Evolutionary conservation across 2,797 vertebrate genomes (phyloP), one percentile per base, ranked within the genome.

Genomic region (Pelodytes ibericus): DNA sequence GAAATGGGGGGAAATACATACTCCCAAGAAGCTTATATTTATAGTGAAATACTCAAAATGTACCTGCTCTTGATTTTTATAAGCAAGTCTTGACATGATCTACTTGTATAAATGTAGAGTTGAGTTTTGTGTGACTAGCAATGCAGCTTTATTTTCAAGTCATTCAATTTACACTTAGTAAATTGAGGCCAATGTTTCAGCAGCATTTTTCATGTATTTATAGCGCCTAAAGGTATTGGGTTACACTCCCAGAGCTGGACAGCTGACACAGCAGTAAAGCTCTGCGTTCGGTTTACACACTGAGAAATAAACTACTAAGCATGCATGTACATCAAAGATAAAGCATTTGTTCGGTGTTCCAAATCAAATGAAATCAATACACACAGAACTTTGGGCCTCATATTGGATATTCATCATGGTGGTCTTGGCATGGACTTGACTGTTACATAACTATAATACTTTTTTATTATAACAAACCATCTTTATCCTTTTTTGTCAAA

Each of bases 131-230:
- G 11, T 11, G 49, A 53, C 5, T 24, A 24, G 7, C 20, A 16
- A 13, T 10, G 18, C 41, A 44, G 41, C 49, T 53, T 22, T 53
- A 53, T 53, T 22, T 53, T 20, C 49, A 53, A 22, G 22, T 53
- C 49, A 53, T 24, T 0, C 8, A 20, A 24, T 24, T 53, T 20
- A 53, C 49, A 53, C 49, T 53, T 22, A 53, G 49, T 22, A 53
- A 53, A 53, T 11, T n/a, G n/a, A 20, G n/a, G 18, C 15, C 11
- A 31, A 26, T 30, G 56, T 58, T n/a, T 25, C 7, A 58, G 24
- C 29, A 30, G 27, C 27, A 44, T 71, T 61, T 59, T 72, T 31
- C n/a, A 27, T 61, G 29, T 63, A 72, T 72, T 62, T 72, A 62
- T 62, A 72, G 70, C 29, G 8, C 59, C 39, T 0, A 6, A n/a